Evolutionary conservation across 2,888 invertebrate species (phyloP).

Genomic region (Anthoptus insignis): DNA sequence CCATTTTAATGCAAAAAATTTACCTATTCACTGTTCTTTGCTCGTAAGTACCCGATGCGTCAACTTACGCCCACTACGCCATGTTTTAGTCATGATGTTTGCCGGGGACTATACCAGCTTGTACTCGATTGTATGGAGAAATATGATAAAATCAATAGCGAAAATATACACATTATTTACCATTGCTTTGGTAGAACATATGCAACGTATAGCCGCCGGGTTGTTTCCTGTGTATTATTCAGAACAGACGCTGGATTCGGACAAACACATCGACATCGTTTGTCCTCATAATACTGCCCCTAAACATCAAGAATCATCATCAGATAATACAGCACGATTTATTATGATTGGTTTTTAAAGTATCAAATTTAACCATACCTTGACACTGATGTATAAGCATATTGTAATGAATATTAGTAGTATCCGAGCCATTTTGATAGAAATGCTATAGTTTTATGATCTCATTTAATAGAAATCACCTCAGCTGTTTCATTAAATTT

Average conservation of each 20-base stretch:
- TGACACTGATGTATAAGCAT: not conserved
- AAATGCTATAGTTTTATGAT: not conserved
- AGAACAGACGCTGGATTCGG: slow-evolving; percentile 90
- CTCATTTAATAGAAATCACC: not conserved
- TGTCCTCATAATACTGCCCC: slow-evolving; percentile 92
- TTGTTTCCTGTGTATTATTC: slow-evolving; percentile 76
- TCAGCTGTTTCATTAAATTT: too few relatives aligned
- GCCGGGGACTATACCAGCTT: too few relatives aligned
- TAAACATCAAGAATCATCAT: slow-evolving; percentile 55
- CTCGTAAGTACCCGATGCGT: too few relatives aligned
- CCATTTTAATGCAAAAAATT: too few relatives aligned
- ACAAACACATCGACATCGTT: slow-evolving; percentile 93
- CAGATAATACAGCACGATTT: not conserved
- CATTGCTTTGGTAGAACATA: slow-evolving; percentile 93
- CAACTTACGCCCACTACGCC: too few relatives aligned
- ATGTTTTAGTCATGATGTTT: too few relatives aligned
- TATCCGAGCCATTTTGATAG: slow-evolving; percentile 19
- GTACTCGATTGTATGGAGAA: too few relatives aligned
- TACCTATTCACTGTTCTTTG: too few relatives aligned
- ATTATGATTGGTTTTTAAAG: not conserved
- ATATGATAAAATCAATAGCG: too few relatives aligned
- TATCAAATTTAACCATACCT: slow-evolving; percentile 5
- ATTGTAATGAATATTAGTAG: not conserved
- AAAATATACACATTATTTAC: too few relatives aligned
- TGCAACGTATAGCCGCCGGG: slow-evolving; percentile 89